These are phyloP conservation scores for Varroa destructor DNA, from an alignment of 1,140 invertebrate genomes.

Conservation along the genomic window DNA sequence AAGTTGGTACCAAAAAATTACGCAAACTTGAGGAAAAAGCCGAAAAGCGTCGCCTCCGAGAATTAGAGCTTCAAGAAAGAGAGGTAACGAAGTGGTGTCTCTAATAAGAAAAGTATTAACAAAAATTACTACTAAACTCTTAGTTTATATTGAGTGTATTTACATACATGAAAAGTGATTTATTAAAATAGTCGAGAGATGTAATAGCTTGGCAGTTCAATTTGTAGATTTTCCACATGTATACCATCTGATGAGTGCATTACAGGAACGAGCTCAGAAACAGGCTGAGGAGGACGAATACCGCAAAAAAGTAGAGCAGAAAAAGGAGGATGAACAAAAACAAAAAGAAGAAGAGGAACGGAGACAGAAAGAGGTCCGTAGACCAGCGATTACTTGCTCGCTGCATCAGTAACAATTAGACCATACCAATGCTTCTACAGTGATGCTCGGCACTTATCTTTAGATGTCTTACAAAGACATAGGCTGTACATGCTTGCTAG, in stretches of 20 bases:
- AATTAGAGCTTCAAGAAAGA: constrained; percentile 44
- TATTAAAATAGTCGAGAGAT: background rate
- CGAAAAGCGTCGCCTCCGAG: constrained; percentile 64
- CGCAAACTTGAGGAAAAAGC: constrained; percentile 81
- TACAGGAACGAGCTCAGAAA: constrained; percentile 49
- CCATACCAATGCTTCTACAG: no score
- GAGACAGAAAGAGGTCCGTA: background rate
- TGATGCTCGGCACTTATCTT: no score
- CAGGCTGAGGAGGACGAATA: constrained; percentile 40
- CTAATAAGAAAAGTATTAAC: constrained; percentile 62
- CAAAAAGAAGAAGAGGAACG: constrained; percentile 36
- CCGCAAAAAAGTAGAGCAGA: constrained; percentile 42
- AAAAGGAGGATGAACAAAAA: constrained; percentile 41
- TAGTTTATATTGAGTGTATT: background rate
- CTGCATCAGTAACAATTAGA: no score
- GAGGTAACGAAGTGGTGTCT: constrained; percentile 65
- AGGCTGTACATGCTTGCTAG: no score
- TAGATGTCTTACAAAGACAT: no score
- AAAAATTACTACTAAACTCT: constrained; percentile 45
- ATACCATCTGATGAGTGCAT: constrained; percentile 38
- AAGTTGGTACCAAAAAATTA: constrained; percentile 81
- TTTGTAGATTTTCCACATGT: constrained; percentile 1
- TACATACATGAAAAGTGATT: constrained; percentile 30
- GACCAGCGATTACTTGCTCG: background rate
- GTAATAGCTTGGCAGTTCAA: no score